Evolutionary conservation across 2,888 invertebrate species (phyloP), one percentile per base, ranked within the genome.

Genomic region (Agrotis ipsilon): DNA sequence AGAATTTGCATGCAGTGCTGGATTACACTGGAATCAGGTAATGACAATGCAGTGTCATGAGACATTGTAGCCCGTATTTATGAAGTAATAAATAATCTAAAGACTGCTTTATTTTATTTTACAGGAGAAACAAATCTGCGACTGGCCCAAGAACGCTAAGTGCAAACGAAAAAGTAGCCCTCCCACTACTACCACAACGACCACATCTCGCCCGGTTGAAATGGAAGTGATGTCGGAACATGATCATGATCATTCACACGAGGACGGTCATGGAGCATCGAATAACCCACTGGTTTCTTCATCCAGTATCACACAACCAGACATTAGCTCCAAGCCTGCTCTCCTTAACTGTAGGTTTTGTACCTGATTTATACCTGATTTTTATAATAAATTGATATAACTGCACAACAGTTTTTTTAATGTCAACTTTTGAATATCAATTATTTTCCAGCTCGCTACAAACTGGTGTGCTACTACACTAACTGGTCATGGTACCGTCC

Each of bases 401-500:
- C 18, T 65, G 24, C 19, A 45, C 9, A 61, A 48, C 3, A 14
- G 19, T 27, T 57, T 32, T 55, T 57, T 63, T n/a, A 1, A n/a
- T 46, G 11, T 16, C 1, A 54, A 39, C 19, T 24, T 19, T 63
- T 16, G 6, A 21, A 27, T 55, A 21, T 51, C 51, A 49, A 57
- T 54, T 68, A 57, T 78, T 90, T 97, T 75, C 93, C 96, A 90
- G 98, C 98, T 21, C 96, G 97, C 72, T 98, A 97, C 90, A 98
- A 98, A 92, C 97, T 98, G 0, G 98, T 98, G 0, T 99, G 98
- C 88, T 99, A 99, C 92, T 99, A 98, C 92, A 98, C 99, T 0
- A 99, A 99, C 90, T 99, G 99, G 99, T 98, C 99, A 0, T 98
- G 98, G 98, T 98, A 98, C 89, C 96, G 98, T 39, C 97, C 97